These are phyloP conservation scores for Dendroctonus ponderosae DNA, from an alignment of 1,140 invertebrate genomes.

Conservation along the genomic window DNA sequence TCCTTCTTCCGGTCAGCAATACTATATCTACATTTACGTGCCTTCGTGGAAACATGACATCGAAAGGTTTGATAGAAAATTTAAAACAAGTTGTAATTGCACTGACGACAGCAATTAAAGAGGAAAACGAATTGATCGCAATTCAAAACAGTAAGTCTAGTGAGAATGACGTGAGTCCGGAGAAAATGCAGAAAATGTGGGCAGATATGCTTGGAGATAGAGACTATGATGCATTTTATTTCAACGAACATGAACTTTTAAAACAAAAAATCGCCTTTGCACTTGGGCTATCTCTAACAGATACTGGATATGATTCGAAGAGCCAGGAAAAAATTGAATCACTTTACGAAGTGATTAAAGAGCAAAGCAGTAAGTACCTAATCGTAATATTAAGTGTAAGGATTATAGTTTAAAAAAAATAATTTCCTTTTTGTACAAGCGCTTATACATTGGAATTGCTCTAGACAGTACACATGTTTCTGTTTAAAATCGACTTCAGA, in stretches of 20 bases:
- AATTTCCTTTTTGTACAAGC: not conserved
- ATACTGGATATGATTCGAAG: constrained; percentile 37
- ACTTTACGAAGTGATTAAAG: constrained; percentile 35
- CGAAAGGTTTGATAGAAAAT: constrained; percentile 24
- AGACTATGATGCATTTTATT: constrained; percentile 45
- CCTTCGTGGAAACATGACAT: constrained; percentile 28
- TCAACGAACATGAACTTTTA: constrained; percentile 37
- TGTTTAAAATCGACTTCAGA: too few species aligned
- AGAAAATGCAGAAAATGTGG: constrained; percentile 40
- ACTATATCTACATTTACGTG: constrained; percentile 31
- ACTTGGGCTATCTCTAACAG: constrained; percentile 38
- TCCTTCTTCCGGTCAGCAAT: constrained; percentile 32
- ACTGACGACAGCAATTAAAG: constrained; percentile 27
- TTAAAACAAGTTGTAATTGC: constrained; percentile 27
- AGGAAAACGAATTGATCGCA: constrained; percentile 30
- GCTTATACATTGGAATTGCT: too few species aligned
- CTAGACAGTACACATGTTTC: too few species aligned
- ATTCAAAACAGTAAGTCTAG: constrained; percentile 11
- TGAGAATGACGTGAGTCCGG: constrained; percentile 30
- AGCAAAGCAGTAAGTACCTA: constrained; percentile 38
- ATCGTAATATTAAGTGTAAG: not conserved
- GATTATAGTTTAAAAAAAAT: not conserved
- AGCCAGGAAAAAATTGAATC: constrained; percentile 27
- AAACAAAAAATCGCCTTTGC: constrained; percentile 45
- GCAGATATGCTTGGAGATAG: constrained; percentile 43